These are phyloP conservation scores for Agrotis segetum DNA, from an alignment of 2,888 invertebrate species.

Conservation along the genomic window DNA sequence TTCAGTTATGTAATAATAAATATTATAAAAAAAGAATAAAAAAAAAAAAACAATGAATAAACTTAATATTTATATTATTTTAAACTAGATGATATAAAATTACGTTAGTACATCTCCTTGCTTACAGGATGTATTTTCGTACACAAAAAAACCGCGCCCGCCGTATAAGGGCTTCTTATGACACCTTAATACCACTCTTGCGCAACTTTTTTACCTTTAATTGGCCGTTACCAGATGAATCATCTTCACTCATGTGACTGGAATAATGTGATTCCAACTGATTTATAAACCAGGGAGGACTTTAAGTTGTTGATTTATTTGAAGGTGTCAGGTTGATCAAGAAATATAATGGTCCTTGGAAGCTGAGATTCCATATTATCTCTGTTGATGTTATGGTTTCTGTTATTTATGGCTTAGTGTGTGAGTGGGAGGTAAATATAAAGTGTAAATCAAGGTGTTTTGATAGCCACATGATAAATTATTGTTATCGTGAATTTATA, in stretches of 20 bases:
- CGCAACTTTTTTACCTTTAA: conserved; percentile 56
- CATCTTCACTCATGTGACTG: conserved; percentile 38
- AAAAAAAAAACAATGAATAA: too few relatives aligned
- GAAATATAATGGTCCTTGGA: conserved; percentile 32
- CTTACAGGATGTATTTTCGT: conserved; percentile 42
- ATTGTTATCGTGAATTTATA: background rate
- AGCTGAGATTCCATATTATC: conserved; percentile 28
- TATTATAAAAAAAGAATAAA: too few relatives aligned
- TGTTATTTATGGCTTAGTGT: conserved; percentile 10
- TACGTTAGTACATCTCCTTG: background rate
- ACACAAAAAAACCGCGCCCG: conserved; percentile 44
- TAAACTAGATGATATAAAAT: background rate
- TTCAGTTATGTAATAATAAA: too few relatives aligned
- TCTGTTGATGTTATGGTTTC: background rate
- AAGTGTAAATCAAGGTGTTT: background rate
- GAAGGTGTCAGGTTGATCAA: conserved; percentile 16
- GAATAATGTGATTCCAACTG: conserved; percentile 16
- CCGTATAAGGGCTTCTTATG: conserved; percentile 48
- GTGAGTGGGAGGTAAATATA: background rate
- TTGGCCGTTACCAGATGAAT: conserved; percentile 52
- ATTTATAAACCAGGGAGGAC: conserved; percentile 32
- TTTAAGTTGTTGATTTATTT: conserved; percentile 47
- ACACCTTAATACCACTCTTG: conserved; percentile 41
- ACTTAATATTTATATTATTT: background rate
- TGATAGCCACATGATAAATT: background rate